phyloP scores from a whole-genome alignment of 2,113 vertebrate genomes.

The Percopsis transmontana region DNA sequence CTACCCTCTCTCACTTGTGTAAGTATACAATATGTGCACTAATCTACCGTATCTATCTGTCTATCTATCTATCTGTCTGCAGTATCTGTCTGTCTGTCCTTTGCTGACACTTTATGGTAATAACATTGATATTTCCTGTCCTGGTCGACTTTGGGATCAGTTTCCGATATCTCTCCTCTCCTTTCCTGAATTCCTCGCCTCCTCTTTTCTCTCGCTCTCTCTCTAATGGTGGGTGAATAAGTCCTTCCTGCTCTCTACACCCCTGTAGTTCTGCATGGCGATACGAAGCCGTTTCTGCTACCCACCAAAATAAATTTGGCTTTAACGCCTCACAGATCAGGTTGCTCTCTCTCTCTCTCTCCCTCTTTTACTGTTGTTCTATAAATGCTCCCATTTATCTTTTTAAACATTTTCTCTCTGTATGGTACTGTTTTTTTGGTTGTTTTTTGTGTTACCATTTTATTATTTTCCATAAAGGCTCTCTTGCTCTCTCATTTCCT shows the following conservation, averaged over 20 bases:
- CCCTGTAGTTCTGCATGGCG: constrained; percentile 58
- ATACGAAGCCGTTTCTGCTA: constrained; percentile 70
- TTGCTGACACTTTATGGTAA: too few relatives aligned
- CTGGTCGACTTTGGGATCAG: too few relatives aligned
- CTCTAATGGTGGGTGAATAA: neutral
- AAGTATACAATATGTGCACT: neutral
- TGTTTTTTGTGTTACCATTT: constrained; percentile 25
- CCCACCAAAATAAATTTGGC: constrained; percentile 74
- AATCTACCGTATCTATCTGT: neutral
- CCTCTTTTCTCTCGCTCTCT: constrained; percentile 13
- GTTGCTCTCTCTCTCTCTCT: constrained; percentile 54
- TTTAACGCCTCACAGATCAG: constrained; percentile 67
- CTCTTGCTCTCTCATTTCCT: constrained; percentile 44
- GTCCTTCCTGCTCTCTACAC: constrained; percentile 15
- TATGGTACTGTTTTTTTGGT: constrained; percentile 21
- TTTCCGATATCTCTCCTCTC: too few relatives aligned
- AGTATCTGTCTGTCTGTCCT: too few relatives aligned
- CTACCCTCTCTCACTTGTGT: neutral
- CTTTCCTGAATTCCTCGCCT: too few relatives aligned
- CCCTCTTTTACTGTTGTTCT: neutral
- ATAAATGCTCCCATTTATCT: neutral
- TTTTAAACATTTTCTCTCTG: constrained; percentile 8
- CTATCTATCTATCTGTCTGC: too few relatives aligned
- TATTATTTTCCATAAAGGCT: constrained; percentile 32
- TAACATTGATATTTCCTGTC: too few relatives aligned